Evolutionary conservation across 2,797 vertebrate genomes (phyloP).

Genomic region (Fistularia commersonii): DNA sequence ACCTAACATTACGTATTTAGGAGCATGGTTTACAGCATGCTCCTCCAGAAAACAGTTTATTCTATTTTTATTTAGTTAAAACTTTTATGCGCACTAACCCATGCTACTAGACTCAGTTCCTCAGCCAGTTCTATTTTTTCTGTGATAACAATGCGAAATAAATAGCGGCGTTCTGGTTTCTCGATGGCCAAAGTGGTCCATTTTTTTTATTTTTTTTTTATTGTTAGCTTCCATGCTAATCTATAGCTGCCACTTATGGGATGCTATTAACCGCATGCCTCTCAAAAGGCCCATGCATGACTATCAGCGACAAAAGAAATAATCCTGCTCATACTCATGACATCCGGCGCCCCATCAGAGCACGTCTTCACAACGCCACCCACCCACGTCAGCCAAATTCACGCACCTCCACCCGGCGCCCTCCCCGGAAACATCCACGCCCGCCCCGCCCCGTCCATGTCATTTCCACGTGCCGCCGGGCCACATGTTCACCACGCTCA

Average conservation of each 20-base stretch:
- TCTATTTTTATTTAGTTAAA: too few species aligned
- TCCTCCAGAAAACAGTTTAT: too few species aligned
- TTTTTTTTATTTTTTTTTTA: slow-evolving; percentile 8
- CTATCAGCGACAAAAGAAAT: slow-evolving; percentile 3
- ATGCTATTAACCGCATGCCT: slow-evolving; percentile 41
- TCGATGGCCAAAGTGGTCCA: too few species aligned
- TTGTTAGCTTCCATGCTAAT: slow-evolving; percentile 18
- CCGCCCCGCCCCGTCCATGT: slow-evolving; percentile 44
- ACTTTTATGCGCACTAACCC: too few species aligned
- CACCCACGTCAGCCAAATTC: slow-evolving; percentile 47
- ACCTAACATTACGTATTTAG: too few species aligned
- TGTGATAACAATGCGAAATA: too few species aligned
- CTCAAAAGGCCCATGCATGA: slow-evolving; percentile 35
- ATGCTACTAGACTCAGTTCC: too few species aligned
- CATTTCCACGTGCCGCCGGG: slow-evolving; percentile 48
- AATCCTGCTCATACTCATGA: slow-evolving; percentile 22
- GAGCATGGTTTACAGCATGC: too few species aligned
- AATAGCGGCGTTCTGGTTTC: too few species aligned
- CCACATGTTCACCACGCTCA: slow-evolving; percentile 49
- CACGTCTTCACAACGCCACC: slow-evolving; percentile 54
- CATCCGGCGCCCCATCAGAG: slow-evolving; percentile 65
- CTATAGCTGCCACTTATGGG: slow-evolving; percentile 5
- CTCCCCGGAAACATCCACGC: slow-evolving; percentile 75
- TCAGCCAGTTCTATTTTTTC: too few species aligned
- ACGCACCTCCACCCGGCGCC: slow-evolving; percentile 53